Percentiles rank a stretch among this genome's conserved stretches.
phyloP scores from a whole-genome alignment of 2,113 vertebrate species.

The Gallinago media region DNA sequence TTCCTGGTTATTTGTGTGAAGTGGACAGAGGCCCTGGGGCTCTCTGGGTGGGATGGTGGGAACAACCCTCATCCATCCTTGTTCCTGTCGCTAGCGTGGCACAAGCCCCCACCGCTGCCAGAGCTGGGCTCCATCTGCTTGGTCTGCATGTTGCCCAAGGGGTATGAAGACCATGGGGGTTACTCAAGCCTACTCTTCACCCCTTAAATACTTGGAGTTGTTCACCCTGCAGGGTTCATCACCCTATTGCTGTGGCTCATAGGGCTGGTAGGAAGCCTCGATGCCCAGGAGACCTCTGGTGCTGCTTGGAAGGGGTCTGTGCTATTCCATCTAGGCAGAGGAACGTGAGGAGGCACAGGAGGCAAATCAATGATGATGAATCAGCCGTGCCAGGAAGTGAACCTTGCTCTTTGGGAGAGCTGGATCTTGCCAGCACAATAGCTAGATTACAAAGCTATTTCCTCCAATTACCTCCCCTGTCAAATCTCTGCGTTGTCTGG shows the following conservation, averaged over 20 bases:
- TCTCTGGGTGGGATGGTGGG: background rate
- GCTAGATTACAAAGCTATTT: conserved; percentile 56
- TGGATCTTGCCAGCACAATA: conserved; percentile 58
- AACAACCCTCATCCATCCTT: background rate
- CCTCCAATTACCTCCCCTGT: conserved; percentile 63
- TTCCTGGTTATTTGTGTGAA: background rate
- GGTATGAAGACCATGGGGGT: accelerated
- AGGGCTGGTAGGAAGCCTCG: background rate
- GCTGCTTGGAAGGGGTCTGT: background rate
- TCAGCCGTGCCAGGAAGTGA: conserved; percentile 1
- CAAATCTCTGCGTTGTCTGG: conserved; percentile 2
- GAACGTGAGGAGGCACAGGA: background rate
- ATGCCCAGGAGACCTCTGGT: background rate
- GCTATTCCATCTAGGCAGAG: background rate
- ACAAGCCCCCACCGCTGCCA: accelerated
- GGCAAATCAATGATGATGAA: conserved; percentile 8
- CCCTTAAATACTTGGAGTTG: accelerated
- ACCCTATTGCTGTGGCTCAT: background rate
- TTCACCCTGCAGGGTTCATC: background rate
- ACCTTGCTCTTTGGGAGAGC: background rate
- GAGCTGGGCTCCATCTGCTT: background rate
- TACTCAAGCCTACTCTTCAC: background rate
- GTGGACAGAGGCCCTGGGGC: background rate
- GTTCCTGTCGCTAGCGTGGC: background rate
- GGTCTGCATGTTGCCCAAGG: background rate